Conservation (phyloP, 2,797 vertebrate genomes). For the Enteromius radiatus region DNA sequence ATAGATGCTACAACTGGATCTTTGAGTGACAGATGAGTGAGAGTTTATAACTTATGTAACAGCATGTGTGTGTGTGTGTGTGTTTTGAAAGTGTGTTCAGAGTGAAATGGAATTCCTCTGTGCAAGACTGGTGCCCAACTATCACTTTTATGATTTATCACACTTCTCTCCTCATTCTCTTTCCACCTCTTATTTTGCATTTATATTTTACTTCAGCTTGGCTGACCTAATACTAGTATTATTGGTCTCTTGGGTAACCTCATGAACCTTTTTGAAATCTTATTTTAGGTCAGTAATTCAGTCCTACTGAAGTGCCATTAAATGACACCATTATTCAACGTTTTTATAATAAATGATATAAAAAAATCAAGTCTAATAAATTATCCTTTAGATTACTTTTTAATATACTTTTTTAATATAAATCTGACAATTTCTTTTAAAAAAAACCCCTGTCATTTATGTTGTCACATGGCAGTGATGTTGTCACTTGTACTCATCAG, state of each 20-base stretch:
- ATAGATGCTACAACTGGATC: neutral
- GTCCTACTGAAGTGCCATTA: neutral
- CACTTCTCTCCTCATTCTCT: neutral
- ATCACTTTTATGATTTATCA: neutral
- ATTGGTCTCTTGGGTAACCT: neutral
- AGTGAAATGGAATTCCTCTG: slow-evolving; percentile 17
- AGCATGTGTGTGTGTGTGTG: neutral
- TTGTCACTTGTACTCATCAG: neutral
- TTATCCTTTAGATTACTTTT: neutral
- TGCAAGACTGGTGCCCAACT: neutral
- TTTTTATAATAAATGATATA: neutral
- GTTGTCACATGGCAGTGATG: neutral
- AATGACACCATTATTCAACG: neutral
- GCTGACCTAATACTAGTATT: neutral
- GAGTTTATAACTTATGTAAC: neutral
- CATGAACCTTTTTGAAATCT: neutral
- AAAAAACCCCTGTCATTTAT: no score
- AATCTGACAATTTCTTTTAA: neutral
- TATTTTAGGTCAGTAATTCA: neutral
- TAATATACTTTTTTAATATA: neutral
- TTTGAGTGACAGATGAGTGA: neutral
- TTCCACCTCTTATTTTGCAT: neutral
- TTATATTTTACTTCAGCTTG: neutral
- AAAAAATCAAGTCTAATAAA: neutral
- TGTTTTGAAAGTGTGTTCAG: neutral